Evolutionary conservation across 1,140 invertebrate genomes (phyloP), one percentile per base, ranked within the genome.

Genomic region (Bombus consobrinus): DNA sequence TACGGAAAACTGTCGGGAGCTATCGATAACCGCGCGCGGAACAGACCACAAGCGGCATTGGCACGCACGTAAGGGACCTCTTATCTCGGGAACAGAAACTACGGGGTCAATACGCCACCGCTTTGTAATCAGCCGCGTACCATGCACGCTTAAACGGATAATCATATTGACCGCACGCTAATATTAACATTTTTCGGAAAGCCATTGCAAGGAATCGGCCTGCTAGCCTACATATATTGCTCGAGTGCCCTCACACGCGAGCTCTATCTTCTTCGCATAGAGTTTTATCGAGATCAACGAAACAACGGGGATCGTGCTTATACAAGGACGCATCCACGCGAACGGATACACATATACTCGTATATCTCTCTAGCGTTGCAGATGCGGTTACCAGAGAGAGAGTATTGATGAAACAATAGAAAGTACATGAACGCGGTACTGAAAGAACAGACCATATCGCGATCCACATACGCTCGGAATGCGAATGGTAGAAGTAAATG

Each of bases 391-490:
- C 89, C 62, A 90, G 59, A 85, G 83, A 62, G 82, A 68, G 73
- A 77, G 72, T 90, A 90, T 90, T 62, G 89, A 91, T 75, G 90
- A 90, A 90, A 91, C 90, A 89, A 83, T 47, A 37, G 34, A 39
- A 87, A 47, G 74, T 73, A 43, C 59, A 68, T 41, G 71, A 66
- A 78, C 68, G 53, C 28, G 39, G 13, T 83, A 53, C 68, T 43
- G 34, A 87, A 73, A 57, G 68, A 83, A 78, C 57, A 32, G 66
- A n/a, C 32, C 25, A 53, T 34, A 37, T 47, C 64, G 62, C n/a
- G 53, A 64, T 39, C n/a, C 34, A 62, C 34, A 57, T 69, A 37
- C 18, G 9, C 1, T 22, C 15, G 4, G 43, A 77, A 69, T 41
- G 22, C 37, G 43, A 41, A 66, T 32, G 57, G 28, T 57, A 74